These are phyloP conservation scores for Mnemiopsis leidyi DNA, from an alignment of 37 sponge, comb jelly and placozoan genomes.

Conservation along the genomic window DNA sequence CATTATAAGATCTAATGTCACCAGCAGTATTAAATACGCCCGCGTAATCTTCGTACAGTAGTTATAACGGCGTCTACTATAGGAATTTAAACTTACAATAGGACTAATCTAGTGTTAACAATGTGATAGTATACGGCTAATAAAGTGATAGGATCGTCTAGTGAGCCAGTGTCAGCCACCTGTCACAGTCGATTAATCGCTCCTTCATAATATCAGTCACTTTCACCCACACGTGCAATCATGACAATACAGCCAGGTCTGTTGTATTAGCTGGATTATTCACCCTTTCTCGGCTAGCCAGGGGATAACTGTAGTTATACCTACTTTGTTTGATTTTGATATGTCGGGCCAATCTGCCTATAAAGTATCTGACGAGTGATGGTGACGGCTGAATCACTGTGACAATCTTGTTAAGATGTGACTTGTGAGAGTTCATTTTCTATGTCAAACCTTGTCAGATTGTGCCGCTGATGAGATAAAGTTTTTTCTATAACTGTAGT, in stretches of 20 bases:
- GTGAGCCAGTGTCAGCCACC: not conserved
- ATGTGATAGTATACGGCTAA: not conserved
- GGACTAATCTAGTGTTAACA: not conserved
- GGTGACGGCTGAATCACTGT: too few relatives aligned
- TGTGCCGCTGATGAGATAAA: too few relatives aligned
- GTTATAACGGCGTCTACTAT: too few relatives aligned
- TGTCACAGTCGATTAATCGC: not conserved
- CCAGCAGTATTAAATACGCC: too few relatives aligned
- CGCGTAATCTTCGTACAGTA: too few relatives aligned
- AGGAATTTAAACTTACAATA: not conserved
- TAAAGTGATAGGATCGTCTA: not conserved
- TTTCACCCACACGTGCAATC: not conserved
- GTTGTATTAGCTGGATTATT: not conserved
- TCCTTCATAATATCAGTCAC: not conserved
- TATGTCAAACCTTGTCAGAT: too few relatives aligned
- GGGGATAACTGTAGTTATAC: not conserved
- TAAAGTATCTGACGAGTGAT: too few relatives aligned
- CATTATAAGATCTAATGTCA: too few relatives aligned
- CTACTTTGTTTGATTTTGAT: not conserved
- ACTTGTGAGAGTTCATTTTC: too few relatives aligned
- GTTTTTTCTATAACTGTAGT: too few relatives aligned
- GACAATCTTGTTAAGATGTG: too few relatives aligned
- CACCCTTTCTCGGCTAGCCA: not conserved
- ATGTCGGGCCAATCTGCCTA: too few relatives aligned
- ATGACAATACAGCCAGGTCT: not conserved